A percentile compares a stretch with the other conserved stretches of the same genome.
Conservation (phyloP, 2,888 invertebrate species). For the Chalcosyrphus nemorum region DNA sequence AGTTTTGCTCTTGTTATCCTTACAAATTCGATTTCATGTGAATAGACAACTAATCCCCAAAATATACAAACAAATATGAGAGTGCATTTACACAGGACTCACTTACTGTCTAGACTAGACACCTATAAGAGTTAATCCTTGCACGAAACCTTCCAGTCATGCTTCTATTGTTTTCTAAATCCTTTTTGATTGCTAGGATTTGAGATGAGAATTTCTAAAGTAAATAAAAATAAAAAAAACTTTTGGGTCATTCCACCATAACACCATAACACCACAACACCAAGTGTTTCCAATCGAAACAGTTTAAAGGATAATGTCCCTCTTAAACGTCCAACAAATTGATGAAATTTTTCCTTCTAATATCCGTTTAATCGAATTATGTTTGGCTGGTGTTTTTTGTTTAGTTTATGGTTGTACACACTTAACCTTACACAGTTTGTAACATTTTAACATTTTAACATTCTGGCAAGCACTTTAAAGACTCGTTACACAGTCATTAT, state of each 20-base stretch:
- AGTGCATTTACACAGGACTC: neutral
- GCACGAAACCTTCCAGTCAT: neutral
- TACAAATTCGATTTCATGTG: no score
- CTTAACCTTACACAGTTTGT: slow-evolving; percentile 51
- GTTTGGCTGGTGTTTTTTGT: neutral
- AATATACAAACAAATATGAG: neutral
- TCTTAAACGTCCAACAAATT: neutral
- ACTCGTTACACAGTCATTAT: slow-evolving; percentile 61
- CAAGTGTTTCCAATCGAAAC: neutral
- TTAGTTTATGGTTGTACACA: slow-evolving; percentile 15
- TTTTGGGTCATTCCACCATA: neutral
- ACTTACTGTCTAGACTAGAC: neutral
- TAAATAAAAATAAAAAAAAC: slow-evolving; percentile 6
- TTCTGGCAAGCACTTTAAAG: slow-evolving; percentile 60
- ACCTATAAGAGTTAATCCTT: neutral
- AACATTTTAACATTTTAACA: no score
- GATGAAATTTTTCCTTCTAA: neutral
- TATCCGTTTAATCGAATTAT: slow-evolving; percentile 27
- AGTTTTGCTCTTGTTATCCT: no score
- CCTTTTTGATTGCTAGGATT: neutral
- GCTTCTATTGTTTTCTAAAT: neutral
- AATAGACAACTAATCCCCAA: neutral
- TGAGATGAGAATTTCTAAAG: neutral
- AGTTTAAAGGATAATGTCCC: neutral
- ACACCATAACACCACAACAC: neutral